A percentile compares a stretch with the other conserved stretches of the same genome.
phyloP scores from a whole-genome alignment of 1,140 invertebrate species.

The Saccostrea cuccullata region DNA sequence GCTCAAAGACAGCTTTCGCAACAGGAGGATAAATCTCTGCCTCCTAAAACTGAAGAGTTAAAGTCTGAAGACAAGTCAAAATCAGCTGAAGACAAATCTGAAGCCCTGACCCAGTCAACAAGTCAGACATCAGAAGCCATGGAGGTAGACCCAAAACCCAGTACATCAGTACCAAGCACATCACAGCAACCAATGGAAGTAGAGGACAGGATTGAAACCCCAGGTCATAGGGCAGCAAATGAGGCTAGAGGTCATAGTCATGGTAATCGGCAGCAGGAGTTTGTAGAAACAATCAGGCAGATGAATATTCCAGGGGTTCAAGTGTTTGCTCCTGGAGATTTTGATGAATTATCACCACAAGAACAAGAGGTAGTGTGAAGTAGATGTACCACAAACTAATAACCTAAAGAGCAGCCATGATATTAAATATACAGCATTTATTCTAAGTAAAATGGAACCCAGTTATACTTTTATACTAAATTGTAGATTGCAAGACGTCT shows the following conservation, averaged over 20 bases:
- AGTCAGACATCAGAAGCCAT: constrained; percentile 5
- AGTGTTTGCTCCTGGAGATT: constrained; percentile 71
- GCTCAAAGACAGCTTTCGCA: constrained; percentile 48
- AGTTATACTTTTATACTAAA: no score
- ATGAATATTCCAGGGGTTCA: constrained; percentile 72
- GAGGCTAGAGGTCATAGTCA: background rate
- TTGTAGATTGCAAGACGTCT: constrained; percentile 63
- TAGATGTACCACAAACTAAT: no score
- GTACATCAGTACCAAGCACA: constrained; percentile 23
- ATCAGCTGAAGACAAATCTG: background rate
- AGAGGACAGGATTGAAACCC: constrained; percentile 2
- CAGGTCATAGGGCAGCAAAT: background rate
- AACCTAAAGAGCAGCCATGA: no score
- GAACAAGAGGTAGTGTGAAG: constrained; percentile 66
- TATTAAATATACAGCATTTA: no score
- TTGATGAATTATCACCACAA: constrained; percentile 65
- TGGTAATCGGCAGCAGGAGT: constrained; percentile 4
- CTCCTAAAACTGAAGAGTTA: background rate
- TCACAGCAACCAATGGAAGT: constrained; percentile 14
- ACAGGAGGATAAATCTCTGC: constrained; percentile 38
- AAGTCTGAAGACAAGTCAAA: background rate
- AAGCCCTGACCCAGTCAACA: background rate
- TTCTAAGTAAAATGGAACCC: no score
- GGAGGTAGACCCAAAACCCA: constrained; percentile 16
- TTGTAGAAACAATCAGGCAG: constrained; percentile 49